Conservation (phyloP, 1,140 invertebrate species). For the Drosophila sucinea region DNA sequence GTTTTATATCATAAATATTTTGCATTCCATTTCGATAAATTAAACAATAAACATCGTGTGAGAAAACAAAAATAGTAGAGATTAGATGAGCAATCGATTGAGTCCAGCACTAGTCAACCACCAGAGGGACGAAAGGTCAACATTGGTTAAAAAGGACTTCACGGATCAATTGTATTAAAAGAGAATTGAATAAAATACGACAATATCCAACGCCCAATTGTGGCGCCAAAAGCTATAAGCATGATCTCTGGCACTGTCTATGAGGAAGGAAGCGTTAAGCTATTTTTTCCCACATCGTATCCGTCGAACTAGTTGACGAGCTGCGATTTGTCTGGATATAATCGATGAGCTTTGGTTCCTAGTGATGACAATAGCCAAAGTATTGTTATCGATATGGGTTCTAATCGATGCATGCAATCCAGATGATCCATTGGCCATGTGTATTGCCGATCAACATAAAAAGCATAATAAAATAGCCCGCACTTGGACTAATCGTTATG, state of each 20-base stretch:
- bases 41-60: neutral
- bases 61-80: neutral
- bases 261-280: conserved; percentile 55
- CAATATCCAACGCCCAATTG: conserved; percentile 66
- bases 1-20: neutral
- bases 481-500: conserved; percentile 56
- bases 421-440: conserved; percentile 56
- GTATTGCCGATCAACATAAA: conserved; percentile 67
- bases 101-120: neutral
- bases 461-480: conserved; percentile 61
- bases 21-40: neutral
- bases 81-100: neutral
- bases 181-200: conserved; percentile 46
- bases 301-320: conserved; percentile 60
- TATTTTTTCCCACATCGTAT: conserved; percentile 58
- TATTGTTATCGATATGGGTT: conserved; percentile 62
- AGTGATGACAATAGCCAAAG: conserved; percentile 57
- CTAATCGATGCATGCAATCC: conserved; percentile 68
- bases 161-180: conserved; percentile 35
- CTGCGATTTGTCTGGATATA: conserved; percentile 62
- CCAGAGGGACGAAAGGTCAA: neutral
- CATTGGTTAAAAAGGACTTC: neutral
- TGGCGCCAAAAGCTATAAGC: conserved; percentile 31
- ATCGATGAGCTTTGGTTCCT: conserved; percentile 68
- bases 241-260: conserved; percentile 56